phyloP scores from a whole-genome alignment of 2,888 invertebrate genomes.

The Cheiracanthium punctorium region DNA sequence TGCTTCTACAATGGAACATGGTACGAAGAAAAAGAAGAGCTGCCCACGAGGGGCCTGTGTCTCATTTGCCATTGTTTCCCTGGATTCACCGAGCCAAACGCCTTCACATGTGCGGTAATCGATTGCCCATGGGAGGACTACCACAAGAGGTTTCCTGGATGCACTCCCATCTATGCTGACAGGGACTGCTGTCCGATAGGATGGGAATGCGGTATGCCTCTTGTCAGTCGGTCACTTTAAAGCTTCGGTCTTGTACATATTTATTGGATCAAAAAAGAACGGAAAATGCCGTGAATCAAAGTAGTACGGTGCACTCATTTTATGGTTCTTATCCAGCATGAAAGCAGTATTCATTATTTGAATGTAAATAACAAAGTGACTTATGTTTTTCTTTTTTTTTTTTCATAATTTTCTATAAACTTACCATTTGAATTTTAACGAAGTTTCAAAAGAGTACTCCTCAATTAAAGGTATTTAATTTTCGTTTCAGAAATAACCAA shows the following conservation, averaged over 20 bases:
- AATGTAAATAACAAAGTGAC: no score
- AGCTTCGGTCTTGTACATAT: background rate
- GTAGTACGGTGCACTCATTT: no score
- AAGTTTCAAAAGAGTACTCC: no score
- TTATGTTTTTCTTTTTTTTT: no score
- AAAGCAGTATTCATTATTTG: no score
- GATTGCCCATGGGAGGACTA: constrained; percentile 69
- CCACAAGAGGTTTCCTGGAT: constrained; percentile 56
- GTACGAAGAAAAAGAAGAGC: constrained; percentile 52
- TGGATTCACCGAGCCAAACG: constrained; percentile 61
- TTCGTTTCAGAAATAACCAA: no score
- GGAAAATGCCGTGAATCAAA: no score
- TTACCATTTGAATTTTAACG: no score
- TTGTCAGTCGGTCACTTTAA: background rate
- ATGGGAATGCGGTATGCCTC: constrained; percentile 67
- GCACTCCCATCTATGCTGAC: constrained; percentile 65
- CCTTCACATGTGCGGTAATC: constrained; percentile 59
- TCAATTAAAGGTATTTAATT: no score
- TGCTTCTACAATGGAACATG: constrained; percentile 65
- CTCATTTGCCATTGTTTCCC: constrained; percentile 51
- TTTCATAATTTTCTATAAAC: no score
- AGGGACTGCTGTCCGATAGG: constrained; percentile 65
- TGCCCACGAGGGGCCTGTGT: constrained; percentile 53
- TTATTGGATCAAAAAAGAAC: no score
- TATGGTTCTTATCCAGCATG: no score